Evolutionary conservation across 2,113 vertebrate species (phyloP).

Genomic region (Hirundichthys speculiger): DNA sequence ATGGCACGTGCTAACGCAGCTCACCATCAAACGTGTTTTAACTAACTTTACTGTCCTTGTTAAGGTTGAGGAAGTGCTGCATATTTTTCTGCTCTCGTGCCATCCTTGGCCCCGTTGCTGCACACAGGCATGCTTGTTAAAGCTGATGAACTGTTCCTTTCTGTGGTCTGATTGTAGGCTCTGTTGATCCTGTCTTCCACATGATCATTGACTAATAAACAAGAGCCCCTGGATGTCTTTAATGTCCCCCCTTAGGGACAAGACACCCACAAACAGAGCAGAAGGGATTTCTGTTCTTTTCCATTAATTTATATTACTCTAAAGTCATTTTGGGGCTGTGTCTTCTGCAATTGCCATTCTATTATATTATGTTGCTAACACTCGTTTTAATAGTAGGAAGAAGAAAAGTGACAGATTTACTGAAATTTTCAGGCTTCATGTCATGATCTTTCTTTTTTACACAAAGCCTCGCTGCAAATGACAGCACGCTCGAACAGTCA

Average conservation of each 20-base stretch:
- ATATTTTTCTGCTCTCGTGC: background rate
- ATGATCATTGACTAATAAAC: background rate
- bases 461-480: slow-evolving; percentile 10
- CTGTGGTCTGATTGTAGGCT: background rate
- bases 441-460: background rate
- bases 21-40: background rate
- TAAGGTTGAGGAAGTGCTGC: background rate
- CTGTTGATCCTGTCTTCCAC: background rate
- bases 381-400: background rate
- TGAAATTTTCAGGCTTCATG: background rate
- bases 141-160: slow-evolving; percentile 17
- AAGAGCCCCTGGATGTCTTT: background rate
- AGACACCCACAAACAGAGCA: too few relatives aligned
- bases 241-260: background rate
- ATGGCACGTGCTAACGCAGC: background rate
- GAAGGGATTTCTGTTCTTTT: too few relatives aligned
- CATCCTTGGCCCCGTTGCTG: slow-evolving; percentile 17
- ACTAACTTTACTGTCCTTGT: background rate
- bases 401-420: background rate
- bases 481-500: background rate
- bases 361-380: too few relatives aligned
- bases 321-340: background rate
- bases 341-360: too few relatives aligned
- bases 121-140: slow-evolving; percentile 27
- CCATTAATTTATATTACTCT: background rate